Percentiles rank a stretch among this genome's conserved stretches.
phyloP scores from a whole-genome alignment of 1,140 invertebrate genomes.

The Penaeus vannamei region DNA sequence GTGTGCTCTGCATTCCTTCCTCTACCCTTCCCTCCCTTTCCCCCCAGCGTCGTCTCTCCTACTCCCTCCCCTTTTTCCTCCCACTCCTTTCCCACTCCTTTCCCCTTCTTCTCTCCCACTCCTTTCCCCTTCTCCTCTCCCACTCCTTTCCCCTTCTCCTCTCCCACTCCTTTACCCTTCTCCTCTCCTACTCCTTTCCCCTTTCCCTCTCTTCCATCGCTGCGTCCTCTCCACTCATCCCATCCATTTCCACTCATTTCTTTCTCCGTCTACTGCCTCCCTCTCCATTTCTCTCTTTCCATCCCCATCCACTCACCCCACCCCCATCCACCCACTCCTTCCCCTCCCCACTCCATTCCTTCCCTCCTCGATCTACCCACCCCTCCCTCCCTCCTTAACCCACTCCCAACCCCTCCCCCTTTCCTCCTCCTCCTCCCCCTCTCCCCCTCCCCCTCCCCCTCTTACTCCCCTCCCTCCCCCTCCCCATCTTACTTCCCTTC shows the following conservation, averaged over 20 bases:
- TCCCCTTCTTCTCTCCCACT: background rate
- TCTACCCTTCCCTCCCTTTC: background rate
- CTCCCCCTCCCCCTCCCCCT: background rate
- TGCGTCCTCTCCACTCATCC: background rate
- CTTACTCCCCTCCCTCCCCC: background rate
- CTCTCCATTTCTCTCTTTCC: background rate
- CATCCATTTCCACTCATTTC: background rate
- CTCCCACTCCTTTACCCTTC: background rate
- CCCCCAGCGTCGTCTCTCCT: background rate
- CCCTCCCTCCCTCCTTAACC: background rate
- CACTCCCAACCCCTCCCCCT: background rate
- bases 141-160: background rate
- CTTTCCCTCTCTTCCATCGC: background rate
- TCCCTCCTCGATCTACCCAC: background rate
- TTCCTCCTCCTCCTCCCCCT: background rate
- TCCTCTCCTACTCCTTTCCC: background rate
- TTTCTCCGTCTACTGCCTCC: background rate
- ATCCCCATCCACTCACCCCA: background rate
- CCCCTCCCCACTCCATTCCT: background rate
- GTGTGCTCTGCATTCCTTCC: background rate
- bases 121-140: background rate
- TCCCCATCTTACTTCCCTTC: background rate
- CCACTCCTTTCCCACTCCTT: background rate
- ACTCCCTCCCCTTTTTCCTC: background rate
- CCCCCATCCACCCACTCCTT: background rate